These are phyloP conservation scores for Dryoscopus gambensis DNA, from an alignment of 2,113 vertebrate species.

Conservation along the genomic window DNA sequence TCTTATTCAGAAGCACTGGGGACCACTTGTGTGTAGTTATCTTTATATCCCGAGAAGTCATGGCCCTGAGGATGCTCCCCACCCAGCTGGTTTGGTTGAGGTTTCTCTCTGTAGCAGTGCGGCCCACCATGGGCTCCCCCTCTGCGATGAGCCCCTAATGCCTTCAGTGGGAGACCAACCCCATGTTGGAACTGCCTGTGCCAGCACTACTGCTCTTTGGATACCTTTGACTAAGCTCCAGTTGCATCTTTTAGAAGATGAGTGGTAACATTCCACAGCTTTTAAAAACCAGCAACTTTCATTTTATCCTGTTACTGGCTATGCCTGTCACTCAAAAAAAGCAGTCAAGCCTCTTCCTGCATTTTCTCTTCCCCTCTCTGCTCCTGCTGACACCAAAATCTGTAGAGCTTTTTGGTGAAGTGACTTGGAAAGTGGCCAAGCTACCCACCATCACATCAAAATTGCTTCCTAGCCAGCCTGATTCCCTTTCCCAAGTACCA, in stretches of 20 bases:
- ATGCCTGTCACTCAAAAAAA: not conserved
- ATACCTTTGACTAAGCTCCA: not conserved
- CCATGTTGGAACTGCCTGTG: not conserved
- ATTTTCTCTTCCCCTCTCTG: not conserved
- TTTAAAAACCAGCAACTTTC: not conserved
- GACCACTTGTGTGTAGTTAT: not conserved
- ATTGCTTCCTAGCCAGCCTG: not conserved
- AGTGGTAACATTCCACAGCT: not conserved
- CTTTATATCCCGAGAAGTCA: not conserved
- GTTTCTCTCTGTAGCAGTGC: not conserved
- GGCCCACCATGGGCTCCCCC: too few relatives aligned
- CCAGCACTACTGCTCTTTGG: not conserved
- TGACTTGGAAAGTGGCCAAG: not conserved
- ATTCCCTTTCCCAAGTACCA: not conserved
- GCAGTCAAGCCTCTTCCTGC: not conserved
- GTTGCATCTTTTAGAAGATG: not conserved
- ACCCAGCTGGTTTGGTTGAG: accelerated
- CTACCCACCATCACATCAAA: not conserved
- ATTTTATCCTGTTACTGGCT: not conserved
- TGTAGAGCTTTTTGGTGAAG: not conserved
- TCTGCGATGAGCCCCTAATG: not conserved
- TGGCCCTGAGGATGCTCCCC: not conserved
- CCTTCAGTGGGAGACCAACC: not conserved
- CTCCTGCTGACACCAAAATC: not conserved
- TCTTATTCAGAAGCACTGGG: not conserved